Evolutionary conservation across 2,888 invertebrate species (phyloP).

Genomic region (Stratiomys singularior): DNA sequence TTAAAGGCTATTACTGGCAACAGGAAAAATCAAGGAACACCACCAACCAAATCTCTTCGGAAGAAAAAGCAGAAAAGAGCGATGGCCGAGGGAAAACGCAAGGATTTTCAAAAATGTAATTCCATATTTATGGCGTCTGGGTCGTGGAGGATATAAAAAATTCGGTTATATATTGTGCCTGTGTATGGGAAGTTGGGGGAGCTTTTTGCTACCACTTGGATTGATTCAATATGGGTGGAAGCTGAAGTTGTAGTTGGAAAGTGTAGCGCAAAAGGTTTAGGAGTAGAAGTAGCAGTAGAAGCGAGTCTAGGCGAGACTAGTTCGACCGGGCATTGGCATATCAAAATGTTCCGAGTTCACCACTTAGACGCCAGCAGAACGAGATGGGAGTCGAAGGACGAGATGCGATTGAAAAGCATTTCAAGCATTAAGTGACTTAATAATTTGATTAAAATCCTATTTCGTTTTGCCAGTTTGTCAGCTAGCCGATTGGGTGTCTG

Average conservation of each 20-base stretch:
- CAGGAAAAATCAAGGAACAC: not conserved
- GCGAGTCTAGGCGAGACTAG: not conserved
- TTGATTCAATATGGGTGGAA: constrained; percentile 9
- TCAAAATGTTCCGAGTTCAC: not conserved
- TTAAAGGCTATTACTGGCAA: not conserved
- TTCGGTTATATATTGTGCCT: not conserved
- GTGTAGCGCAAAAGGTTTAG: not conserved
- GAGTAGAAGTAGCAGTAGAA: not conserved
- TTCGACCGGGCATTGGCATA: not conserved
- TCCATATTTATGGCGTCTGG: constrained; percentile 44
- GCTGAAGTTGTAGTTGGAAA: not conserved
- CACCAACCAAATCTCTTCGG: not conserved
- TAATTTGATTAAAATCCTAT: constrained; percentile 44
- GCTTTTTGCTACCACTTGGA: constrained; percentile 20
- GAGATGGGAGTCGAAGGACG: constrained; percentile 2
- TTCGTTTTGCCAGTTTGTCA: constrained; percentile 21
- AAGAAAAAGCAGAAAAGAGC: not conserved
- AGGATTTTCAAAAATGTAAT: constrained; percentile 41
- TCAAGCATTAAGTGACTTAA: constrained; percentile 43
- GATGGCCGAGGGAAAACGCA: not conserved
- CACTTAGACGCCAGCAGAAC: not conserved
- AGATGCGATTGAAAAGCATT: constrained; percentile 43
- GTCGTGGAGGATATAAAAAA: constrained; percentile 23
- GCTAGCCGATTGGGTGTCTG: not conserved
- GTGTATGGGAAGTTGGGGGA: not conserved